A percentile compares a stretch with the other conserved stretches of the same genome.
phyloP scores from a whole-genome alignment of 2,888 invertebrate species.

The Drosophila formosana region DNA sequence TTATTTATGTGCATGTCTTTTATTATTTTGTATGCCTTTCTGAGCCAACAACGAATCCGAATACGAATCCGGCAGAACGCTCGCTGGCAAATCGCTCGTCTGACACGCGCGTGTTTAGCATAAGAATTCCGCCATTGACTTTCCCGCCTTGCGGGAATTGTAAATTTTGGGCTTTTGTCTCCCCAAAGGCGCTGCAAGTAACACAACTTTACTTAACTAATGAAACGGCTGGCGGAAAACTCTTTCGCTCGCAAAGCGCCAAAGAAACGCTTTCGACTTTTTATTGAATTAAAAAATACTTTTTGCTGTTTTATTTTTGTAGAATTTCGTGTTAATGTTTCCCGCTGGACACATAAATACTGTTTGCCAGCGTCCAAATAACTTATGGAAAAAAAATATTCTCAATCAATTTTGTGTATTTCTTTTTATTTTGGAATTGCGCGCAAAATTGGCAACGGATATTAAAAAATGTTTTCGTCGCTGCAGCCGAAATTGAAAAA shows the following conservation, averaged over 20 bases:
- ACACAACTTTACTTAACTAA: conserved; percentile 44
- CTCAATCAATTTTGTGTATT: background rate
- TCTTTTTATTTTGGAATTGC: background rate
- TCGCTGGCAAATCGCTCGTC: conserved; percentile 68
- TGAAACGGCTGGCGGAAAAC: conserved; percentile 23
- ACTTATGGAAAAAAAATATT: background rate
- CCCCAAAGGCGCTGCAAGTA: conserved; percentile 13
- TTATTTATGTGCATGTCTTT: conserved; percentile 74
- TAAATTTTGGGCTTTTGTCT: conserved; percentile 32
- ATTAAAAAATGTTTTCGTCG: background rate
- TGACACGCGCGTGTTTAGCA: conserved; percentile 72
- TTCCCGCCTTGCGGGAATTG: conserved; percentile 61
- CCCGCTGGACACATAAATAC: background rate
- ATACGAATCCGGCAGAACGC: conserved; percentile 43
- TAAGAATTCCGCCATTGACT: conserved; percentile 59
- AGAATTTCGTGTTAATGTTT: background rate
- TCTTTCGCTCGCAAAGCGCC: conserved; percentile 27
- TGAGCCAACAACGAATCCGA: background rate
- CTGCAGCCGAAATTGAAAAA: background rate
- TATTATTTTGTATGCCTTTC: conserved; percentile 64
- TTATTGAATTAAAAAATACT: background rate
- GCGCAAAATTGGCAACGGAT: background rate
- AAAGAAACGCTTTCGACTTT: too few relatives aligned
- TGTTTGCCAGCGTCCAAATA: background rate
- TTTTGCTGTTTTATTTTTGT: too few relatives aligned